A percentile compares a stretch with the other conserved stretches of the same genome.
These are phyloP conservation scores for Pelochelys cantorii DNA, from an alignment of 2,797 vertebrate genomes.

Conservation along the genomic window DNA sequence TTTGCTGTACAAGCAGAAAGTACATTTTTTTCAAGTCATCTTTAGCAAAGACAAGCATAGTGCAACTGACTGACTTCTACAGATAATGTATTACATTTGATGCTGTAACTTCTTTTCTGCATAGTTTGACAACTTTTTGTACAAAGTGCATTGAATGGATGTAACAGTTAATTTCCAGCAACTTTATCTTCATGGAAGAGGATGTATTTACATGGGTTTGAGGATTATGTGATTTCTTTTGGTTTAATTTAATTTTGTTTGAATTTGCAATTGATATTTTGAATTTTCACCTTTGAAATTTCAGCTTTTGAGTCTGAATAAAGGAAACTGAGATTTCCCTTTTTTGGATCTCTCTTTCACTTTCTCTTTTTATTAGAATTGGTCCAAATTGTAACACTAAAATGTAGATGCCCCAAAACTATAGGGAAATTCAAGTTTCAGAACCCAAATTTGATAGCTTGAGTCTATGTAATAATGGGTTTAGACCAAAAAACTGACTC, in stretches of 20 bases:
- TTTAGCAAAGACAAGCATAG: constrained; percentile 25
- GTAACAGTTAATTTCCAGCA: neutral
- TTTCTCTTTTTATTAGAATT: neutral
- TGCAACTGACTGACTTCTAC: neutral
- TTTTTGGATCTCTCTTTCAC: neutral
- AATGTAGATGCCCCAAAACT: neutral
- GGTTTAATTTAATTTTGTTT: neutral
- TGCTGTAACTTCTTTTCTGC: neutral
- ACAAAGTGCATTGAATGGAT: neutral
- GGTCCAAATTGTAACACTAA: neutral
- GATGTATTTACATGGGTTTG: neutral
- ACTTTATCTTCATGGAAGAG: neutral
- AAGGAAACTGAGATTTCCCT: rapidly evolving
- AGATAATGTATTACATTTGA: neutral
- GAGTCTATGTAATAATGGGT: neutral
- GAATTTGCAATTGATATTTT: neutral
- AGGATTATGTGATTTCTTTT: neutral
- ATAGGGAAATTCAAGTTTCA: neutral
- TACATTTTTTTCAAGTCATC: neutral
- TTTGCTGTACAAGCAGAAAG: constrained; percentile 8
- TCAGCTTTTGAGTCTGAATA: neutral
- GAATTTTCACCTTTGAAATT: neutral
- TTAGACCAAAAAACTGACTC: neutral
- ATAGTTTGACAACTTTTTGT: neutral
- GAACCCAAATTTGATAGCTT: neutral